These are phyloP conservation scores for Drosophila paranaensis DNA, from an alignment of 2,888 invertebrate genomes.

Conservation along the genomic window DNA sequence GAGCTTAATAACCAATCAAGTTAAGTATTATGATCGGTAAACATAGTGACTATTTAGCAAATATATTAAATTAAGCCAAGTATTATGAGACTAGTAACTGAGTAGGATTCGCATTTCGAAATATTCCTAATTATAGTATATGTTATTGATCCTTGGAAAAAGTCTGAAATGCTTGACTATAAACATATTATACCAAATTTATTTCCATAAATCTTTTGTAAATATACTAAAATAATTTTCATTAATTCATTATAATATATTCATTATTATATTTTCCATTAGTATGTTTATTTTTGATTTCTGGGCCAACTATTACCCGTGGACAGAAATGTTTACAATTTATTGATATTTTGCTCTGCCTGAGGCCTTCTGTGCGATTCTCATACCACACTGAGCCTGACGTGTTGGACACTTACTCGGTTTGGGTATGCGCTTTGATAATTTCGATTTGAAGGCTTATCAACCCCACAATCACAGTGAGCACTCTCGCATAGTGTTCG, in stretches of 20 bases:
- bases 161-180: background rate
- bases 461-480: conserved; percentile 60
- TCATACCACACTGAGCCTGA: conserved; percentile 50
- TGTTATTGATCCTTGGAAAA: background rate
- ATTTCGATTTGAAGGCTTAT: conserved; percentile 73
- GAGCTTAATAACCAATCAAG: too few species aligned
- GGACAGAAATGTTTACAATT: conserved; percentile 54
- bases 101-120: background rate
- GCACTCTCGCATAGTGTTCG: background rate
- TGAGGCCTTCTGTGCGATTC: conserved; percentile 72
- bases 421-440: conserved; percentile 68
- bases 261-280: conserved; percentile 9
- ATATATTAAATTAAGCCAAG: too few species aligned
- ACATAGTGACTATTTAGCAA: too few species aligned
- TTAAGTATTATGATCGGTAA: too few species aligned
- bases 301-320: conserved; percentile 19
- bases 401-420: conserved; percentile 30
- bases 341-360: conserved; percentile 68
- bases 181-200: background rate
- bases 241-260: background rate
- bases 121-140: background rate
- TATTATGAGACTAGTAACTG: background rate
- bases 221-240: background rate
- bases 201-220: background rate
- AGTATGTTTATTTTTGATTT: conserved; percentile 9